Conservation (phyloP, 2,888 invertebrate species). For the Thereva nobilitata region DNA sequence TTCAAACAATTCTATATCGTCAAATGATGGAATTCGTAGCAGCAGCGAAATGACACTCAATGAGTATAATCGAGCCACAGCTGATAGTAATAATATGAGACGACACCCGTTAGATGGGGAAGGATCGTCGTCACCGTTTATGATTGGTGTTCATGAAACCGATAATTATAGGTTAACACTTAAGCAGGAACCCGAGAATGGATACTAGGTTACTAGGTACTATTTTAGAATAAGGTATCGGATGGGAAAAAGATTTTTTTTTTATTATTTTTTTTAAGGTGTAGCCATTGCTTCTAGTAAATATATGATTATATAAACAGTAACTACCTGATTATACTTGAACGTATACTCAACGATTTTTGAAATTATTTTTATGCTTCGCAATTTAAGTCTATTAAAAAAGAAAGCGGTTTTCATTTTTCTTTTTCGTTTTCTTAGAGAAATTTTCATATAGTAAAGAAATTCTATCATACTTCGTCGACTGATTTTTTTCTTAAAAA, state of each 20-base stretch:
- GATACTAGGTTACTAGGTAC: constrained; percentile 47
- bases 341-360: neutral
- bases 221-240: constrained; percentile 12
- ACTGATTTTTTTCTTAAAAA: neutral
- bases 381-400: no score
- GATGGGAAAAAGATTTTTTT: constrained; percentile 22
- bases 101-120: constrained; percentile 53
- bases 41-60: constrained; percentile 56
- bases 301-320: no score
- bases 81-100: constrained; percentile 48
- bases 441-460: no score
- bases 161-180: constrained; percentile 55
- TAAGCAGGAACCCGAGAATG: constrained; percentile 58
- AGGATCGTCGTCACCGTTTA: constrained; percentile 46
- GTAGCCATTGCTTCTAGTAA: neutral
- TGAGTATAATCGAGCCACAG: constrained; percentile 54
- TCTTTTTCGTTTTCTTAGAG: no score
- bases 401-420: no score
- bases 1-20: constrained; percentile 41
- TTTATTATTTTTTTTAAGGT: constrained; percentile 10
- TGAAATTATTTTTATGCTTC: no score
- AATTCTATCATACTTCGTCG: neutral
- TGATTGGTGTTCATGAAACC: constrained; percentile 45
- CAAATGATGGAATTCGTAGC: constrained; percentile 48
- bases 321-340: constrained; percentile 14